Evolutionary conservation across 1,140 invertebrate genomes (phyloP), one percentile per base, ranked within the genome.

Genomic region (Lepidurus apus): DNA sequence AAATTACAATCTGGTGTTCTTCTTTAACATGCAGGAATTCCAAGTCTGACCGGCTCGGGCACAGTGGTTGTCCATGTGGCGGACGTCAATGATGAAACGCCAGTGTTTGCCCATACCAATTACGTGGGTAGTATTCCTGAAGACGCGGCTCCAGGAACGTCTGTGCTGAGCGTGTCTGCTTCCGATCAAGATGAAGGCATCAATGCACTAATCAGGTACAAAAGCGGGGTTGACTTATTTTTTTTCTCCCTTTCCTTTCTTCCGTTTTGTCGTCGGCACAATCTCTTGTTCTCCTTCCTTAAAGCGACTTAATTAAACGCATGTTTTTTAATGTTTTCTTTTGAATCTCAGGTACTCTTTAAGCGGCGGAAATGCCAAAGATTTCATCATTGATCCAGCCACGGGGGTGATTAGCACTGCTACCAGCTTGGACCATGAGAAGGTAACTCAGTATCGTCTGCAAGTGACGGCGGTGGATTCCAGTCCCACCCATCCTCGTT

Each of bases 71-170:
- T 99, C 47, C 87, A 95, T 74, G 94, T 99, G 7, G 91, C 95
- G 85, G 96, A 98, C 84, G 91, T 95, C 43, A 98, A 98, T 84
- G 96, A 98, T 85, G 95, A 97, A 84, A 91, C 89, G 82, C 96
- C 96, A 0, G 90, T 92, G 81, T 95, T 95, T 82, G 90, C 91
- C 81, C 87, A 92, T 78, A 90, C 92, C 82, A 90, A 91, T 42
- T 96, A 95, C 84, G 88, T 88, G 81, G 91, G 92, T 1, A 88
- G 84, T 42, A 89, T 96, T 0, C 87, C 88, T 74, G 95, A 97
- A 86, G 95, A 96, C 84, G 86, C 90, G 45, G 88, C 90, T 1
- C 82, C 88, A 10, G 93, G 91, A 42, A 91, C 92, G 0, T 88
- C 89, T 81, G 91, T 96, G 10, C 85, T 93, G 3, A 88, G 88